A percentile compares a stretch with the other conserved stretches of the same genome.
These are phyloP conservation scores for Lordiphosa collinella DNA, from an alignment of 1,140 invertebrate species.

Conservation along the genomic window DNA sequence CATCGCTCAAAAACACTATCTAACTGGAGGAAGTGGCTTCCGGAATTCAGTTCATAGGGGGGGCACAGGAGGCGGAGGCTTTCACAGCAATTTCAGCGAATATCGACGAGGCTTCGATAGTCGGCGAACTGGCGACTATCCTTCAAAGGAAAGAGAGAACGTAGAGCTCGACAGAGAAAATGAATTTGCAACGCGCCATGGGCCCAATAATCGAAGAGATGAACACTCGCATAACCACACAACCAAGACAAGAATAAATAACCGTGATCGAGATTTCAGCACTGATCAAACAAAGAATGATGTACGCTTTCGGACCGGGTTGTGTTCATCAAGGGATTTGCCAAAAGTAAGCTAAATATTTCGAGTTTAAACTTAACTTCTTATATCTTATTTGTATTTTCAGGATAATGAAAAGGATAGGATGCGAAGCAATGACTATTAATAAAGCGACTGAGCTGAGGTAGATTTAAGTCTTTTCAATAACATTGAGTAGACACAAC, in stretches of 20 bases:
- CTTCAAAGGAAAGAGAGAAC: conserved; percentile 57
- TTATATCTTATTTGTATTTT: conserved; percentile 14
- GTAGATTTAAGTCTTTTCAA: conserved; percentile 41
- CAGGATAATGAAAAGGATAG: conserved; percentile 64
- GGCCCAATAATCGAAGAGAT: conserved; percentile 53
- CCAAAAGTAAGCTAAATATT: conserved; percentile 50
- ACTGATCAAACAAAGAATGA: conserved; percentile 60
- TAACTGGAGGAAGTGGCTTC: conserved; percentile 48
- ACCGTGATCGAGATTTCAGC: conserved; percentile 57
- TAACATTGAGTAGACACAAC: conserved; percentile 44
- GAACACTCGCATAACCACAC: conserved; percentile 53
- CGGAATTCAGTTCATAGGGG: conserved; percentile 53
- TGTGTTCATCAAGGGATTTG: conserved; percentile 54
- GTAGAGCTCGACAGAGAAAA: conserved; percentile 66
- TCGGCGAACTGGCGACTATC: conserved; percentile 44
- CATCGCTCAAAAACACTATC: conserved; percentile 57
- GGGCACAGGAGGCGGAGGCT: conserved; percentile 27
- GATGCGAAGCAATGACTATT: conserved; percentile 69
- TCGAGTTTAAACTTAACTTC: neutral
- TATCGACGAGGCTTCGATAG: conserved; percentile 59
- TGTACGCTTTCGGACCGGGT: conserved; percentile 47
- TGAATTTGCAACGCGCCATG: conserved; percentile 56
- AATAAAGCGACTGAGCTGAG: conserved; percentile 51
- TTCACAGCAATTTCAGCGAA: conserved; percentile 53
- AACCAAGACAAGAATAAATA: conserved; percentile 48